Evolutionary conservation across 2,113 vertebrate species (phyloP), one percentile per base, ranked within the genome.

Genomic region (Phainopepla nitens): DNA sequence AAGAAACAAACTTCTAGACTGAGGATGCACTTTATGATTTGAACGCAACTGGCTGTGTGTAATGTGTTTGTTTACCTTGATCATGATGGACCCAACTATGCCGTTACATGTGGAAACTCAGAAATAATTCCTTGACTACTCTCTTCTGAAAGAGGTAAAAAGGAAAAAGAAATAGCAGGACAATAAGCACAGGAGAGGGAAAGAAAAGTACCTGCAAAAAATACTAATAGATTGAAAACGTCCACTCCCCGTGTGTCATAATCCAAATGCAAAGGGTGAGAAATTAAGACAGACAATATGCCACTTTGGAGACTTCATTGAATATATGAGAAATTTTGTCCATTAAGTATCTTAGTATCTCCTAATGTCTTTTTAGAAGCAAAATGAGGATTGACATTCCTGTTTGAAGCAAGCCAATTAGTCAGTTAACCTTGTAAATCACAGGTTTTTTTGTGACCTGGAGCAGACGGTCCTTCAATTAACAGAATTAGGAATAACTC

Each of bases 371-470:
- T 39, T 39, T 94, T 75, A 89, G 49, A 92, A 83, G 57, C 71
- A 95, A 96, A 97, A 96, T 90, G 42, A 84, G 47, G 66, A 96
- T 91, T 2, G 44, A 31, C 65, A 18, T 83, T 81, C 31, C 53
- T 91, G 44, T 78, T 69, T 91, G 72, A 96, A 85, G 29, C 69
- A 82, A 47, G 61, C 41, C 72, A 54, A 90, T 83, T 94, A 90
- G 44, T 66, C 39, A 73, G 42, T 18, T 90, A 89, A 92, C 66
- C 90, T 91, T 93, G 56, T 90, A 97, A 83, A 96, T 95, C 79
- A 80, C 69, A 91, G 88, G 12, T 39, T 72, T 82, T 77, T 91
- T 95, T 88, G 65, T 73, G 47, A 90, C 57, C 89, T 62, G 76
- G 69, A 92, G 39, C 71, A 96, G 76, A 79, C 18, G 58, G 53